Evolutionary conservation across 1,140 invertebrate species (phyloP), one percentile per base, ranked within the genome.

Genomic region (Hycleus phaleratus): DNA sequence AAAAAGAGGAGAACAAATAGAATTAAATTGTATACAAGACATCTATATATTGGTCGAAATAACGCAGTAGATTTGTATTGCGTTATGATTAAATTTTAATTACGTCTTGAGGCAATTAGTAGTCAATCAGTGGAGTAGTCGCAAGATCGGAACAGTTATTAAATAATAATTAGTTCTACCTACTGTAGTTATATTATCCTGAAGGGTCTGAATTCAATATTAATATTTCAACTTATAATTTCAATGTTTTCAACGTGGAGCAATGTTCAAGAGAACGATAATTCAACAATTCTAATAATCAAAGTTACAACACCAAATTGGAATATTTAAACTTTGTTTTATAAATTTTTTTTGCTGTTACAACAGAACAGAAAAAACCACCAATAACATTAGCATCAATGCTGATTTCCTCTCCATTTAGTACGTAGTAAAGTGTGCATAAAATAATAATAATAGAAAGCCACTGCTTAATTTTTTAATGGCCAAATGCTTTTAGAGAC

Each of bases 401-500:
- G 11, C 40, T 52, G 66, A 69, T 68, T 68, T 69, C 61, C 67
- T 65, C 62, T 55, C 70, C 70, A 68, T 70, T 71, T 68, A 62
- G 52, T 57, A 58, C 62, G 63, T 60, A 67, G 59, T 61, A 66
- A 70, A 68, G 61, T 67, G 67, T 66, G 69, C 71, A 73, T 72
- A 71, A 73, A 73, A 71, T 73, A 73, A 71, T 73, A 71, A 72
- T 68, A 68, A 71, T 70, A 67, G 49, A 62, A 68, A 66, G 61
- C 67, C 63, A 52, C 55, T 59, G 68, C 68, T 70, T 73, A 73
- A 73, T 73, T 73, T 73, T 73, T 73, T 73, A 73, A 73, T 73
- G 71, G 71, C 68, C 66, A 71, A 72, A 73, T 73, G 71, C 71
- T 73, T 73, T 73, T 73, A 73, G 70, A 70, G 66, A 67, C 66